phyloP scores from a whole-genome alignment of 1,140 invertebrate genomes.

The Maconellicoccus hirsutus region DNA sequence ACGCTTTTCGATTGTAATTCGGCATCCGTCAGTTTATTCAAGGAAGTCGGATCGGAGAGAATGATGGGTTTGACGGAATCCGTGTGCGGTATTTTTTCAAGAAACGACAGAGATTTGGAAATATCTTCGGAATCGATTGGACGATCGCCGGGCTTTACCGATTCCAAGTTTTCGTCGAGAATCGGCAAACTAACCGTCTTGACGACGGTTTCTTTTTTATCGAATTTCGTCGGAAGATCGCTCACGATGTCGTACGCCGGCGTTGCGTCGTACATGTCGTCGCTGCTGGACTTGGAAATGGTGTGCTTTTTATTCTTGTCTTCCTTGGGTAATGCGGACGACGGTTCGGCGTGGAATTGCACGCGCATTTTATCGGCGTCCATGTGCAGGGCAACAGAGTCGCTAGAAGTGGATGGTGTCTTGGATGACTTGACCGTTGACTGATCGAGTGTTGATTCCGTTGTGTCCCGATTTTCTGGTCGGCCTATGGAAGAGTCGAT shows the following conservation, averaged over 20 bases:
- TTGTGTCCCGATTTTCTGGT: background rate
- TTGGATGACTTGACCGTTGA: no score
- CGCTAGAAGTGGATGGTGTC: no score
- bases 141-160: background rate
- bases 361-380: background rate
- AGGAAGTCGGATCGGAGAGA: background rate
- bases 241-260: background rate
- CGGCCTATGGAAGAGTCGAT: no score
- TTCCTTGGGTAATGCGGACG: background rate
- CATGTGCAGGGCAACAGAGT: background rate
- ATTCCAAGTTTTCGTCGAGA: background rate
- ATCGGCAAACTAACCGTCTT: conserved; percentile 1
- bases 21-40: background rate
- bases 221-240: background rate
- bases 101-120: background rate
- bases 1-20: conserved; percentile 6
- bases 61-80: background rate
- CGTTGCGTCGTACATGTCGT: background rate
- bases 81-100: background rate
- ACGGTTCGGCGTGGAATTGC: background rate
- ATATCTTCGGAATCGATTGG: background rate
- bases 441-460: background rate
- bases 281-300: background rate
- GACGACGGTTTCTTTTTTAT: background rate
- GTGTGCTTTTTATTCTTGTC: background rate